phyloP scores from a whole-genome alignment of 2,113 vertebrate genomes.

The Pyrgilauda ruficollis region DNA sequence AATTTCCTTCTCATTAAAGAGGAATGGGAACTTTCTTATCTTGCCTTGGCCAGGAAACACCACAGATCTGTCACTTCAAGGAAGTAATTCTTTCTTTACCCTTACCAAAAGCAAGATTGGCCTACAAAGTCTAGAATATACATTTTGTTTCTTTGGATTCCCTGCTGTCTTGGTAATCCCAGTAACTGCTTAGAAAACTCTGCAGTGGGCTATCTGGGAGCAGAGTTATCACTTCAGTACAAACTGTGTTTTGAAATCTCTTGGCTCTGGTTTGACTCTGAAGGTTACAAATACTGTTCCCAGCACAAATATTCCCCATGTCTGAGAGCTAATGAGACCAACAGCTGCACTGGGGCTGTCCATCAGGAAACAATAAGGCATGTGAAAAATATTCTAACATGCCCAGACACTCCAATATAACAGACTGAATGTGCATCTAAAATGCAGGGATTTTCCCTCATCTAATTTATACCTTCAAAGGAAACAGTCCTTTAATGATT shows the following conservation, averaged over 20 bases:
- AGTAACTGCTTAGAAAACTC: neutral
- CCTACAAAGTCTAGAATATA: neutral
- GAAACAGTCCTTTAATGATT: neutral
- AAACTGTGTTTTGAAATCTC: neutral
- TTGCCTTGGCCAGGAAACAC: neutral
- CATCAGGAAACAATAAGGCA: conserved; percentile 28
- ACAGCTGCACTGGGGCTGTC: conserved; percentile 17
- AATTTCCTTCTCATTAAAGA: neutral
- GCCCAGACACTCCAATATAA: neutral
- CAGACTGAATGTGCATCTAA: neutral
- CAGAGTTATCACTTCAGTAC: neutral
- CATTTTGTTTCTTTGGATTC: neutral
- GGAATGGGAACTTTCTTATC: neutral
- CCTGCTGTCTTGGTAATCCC: neutral
- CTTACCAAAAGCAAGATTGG: neutral
- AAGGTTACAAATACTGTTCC: conserved; percentile 37
- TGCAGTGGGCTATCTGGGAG: neutral
- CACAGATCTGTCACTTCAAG: neutral
- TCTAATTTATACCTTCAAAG: neutral
- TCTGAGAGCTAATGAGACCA: conserved; percentile 24
- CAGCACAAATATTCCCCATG: conserved; percentile 34
- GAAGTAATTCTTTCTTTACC: neutral
- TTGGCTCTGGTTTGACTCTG: neutral
- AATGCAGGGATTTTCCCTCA: neutral
- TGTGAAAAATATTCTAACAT: conserved; percentile 23